Evolutionary conservation across 2,113 vertebrate genomes (phyloP).

Genomic region (Okapia johnstoni): DNA sequence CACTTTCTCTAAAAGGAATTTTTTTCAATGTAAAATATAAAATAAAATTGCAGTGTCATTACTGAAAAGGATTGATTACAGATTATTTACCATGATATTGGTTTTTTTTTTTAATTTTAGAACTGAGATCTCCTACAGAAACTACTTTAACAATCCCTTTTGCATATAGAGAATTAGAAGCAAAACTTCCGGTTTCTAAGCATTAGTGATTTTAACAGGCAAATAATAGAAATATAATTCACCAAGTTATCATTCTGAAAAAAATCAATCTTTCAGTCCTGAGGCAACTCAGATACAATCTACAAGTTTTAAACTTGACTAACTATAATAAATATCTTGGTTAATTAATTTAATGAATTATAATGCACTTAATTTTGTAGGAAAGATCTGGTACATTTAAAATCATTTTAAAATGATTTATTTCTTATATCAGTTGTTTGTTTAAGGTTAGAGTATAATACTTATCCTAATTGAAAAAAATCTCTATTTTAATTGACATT

Average conservation of each 20-base stretch:
- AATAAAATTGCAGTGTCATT: not conserved
- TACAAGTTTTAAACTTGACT: not conserved
- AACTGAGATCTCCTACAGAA: not conserved
- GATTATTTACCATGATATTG: not conserved
- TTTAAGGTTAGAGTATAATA: not conserved
- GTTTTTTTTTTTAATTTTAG: not conserved
- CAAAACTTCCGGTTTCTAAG: not conserved
- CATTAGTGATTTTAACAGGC: not conserved
- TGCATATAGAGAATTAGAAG: not conserved
- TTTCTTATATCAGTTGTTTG: not conserved
- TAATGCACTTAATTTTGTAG: not conserved
- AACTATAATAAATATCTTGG: not conserved
- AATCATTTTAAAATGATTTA: not conserved
- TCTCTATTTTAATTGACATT: not conserved
- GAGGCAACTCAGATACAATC: not conserved
- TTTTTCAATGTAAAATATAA: not conserved
- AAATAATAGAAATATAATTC: not conserved
- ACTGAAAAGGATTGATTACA: not conserved
- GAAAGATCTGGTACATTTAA: not conserved
- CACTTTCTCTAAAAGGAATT: not conserved
- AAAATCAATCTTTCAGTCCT: not conserved
- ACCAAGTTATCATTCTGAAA: not conserved
- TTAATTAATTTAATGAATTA: not conserved
- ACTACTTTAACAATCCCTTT: not conserved
- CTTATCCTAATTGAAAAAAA: not conserved